Evolutionary conservation across 2,797 vertebrate species (phyloP), one percentile per base, ranked within the genome.

Genomic region (Rhinichthys osculus): DNA sequence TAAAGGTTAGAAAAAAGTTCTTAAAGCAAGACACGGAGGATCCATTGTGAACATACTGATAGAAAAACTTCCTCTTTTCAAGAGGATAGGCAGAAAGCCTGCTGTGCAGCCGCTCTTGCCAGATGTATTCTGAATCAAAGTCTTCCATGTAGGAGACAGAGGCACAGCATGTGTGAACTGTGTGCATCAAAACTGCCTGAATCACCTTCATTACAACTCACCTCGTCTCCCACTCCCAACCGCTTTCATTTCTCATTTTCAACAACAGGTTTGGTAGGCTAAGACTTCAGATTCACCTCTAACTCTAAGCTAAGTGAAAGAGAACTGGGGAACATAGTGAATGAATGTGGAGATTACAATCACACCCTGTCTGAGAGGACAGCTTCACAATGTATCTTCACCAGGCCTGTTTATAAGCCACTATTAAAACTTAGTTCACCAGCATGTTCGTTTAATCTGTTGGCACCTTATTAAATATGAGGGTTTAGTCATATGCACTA

Each of bases 81-180:
- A 82, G 17, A 81, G 21, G 47, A 42, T 50, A 57, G 67, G 80
- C 30, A 76, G 72, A 83, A 76, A 69, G 27, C 83, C 73, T 69
- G 16, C 64, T 84, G 73, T 54, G 33, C 47, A 69, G 50, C 85
- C 83, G 87, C 82, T 85, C 57, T 79, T 70, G 86, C 70, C 88
- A 90, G 89, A 85, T 79, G 77, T 82, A 57, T 81, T 90, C 87
- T 81, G 82, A 90, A 85, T 78, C 85, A 69, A 88, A 89, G 86
- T 84, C 69, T 79, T 47, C 78, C 87, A 42, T 90, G 80, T 82
- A 71, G 52, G 82, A 57, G 35, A 72, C 30, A 44, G 42, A 50
- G n/a, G 13, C 66, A 62, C 72, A 81, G 33, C 7, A 50, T 77
- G 35, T 69, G 35, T 67, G 62, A n/a, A 74, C 40, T 33, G 2